Conservation (phyloP, 1,140 invertebrate species). For the Leptonema lineaticorne region DNA sequence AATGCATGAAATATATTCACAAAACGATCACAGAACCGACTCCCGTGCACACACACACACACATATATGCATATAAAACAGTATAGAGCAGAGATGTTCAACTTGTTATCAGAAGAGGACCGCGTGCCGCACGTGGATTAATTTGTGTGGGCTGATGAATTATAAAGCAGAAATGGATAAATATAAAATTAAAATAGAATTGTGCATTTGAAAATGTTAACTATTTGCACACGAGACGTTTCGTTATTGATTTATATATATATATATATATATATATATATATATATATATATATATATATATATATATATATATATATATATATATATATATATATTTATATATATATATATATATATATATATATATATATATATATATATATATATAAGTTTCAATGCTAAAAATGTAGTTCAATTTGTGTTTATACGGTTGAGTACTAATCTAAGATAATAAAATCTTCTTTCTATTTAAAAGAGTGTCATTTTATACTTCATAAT, state of each 20-base stretch:
- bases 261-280: not conserved
- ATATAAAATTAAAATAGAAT: not conserved
- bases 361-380: not conserved
- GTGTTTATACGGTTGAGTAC: not conserved
- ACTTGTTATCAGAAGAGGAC: not conserved
- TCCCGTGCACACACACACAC: not conserved
- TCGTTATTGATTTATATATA: not conserved
- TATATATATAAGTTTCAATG: not conserved
- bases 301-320: constrained; percentile 2
- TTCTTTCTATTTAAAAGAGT: not conserved
- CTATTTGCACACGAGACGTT: not conserved
- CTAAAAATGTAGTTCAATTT: not conserved
- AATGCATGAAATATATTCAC: too few relatives aligned
- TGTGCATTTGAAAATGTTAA: not conserved
- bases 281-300: constrained; percentile 1
- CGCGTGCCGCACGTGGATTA: not conserved
- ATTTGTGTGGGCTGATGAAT: not conserved
- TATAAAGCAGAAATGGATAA: not conserved
- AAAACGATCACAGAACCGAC: not conserved
- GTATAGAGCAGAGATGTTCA: not conserved
- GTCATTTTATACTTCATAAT: not conserved
- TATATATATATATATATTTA: not conserved
- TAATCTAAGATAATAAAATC: not conserved
- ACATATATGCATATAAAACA: not conserved
- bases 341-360: not conserved